Conservation (phyloP, 2,888 invertebrate species). For the Ypsolopha sequella region DNA sequence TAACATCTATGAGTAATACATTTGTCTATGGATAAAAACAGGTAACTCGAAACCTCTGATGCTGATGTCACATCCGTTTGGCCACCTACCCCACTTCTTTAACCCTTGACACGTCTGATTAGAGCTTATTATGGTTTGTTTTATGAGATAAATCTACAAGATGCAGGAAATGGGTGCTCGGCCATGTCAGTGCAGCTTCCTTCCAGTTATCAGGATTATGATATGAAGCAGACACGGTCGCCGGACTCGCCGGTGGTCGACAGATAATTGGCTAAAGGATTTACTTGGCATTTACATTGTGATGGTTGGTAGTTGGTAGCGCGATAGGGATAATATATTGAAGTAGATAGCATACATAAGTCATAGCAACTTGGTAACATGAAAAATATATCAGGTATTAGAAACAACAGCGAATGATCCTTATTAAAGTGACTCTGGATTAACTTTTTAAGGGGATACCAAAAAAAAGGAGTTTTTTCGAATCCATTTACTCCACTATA, state of each 20-base stretch:
- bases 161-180: constrained; percentile 42
- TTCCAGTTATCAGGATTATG: constrained; percentile 49
- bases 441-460: no score
- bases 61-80: not conserved
- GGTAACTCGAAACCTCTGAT: not conserved
- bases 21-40: not conserved
- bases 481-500: no score
- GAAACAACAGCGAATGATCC: no score
- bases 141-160: not conserved
- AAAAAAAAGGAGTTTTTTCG: no score
- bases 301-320: no score
- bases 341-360: no score
- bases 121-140: not conserved
- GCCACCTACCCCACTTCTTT: not conserved
- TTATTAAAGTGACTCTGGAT: no score
- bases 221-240: constrained; percentile 43
- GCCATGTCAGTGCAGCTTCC: constrained; percentile 28
- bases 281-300: constrained; percentile 18
- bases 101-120: not conserved
- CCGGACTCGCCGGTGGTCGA: constrained; percentile 41
- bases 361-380: no score
- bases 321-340: no score
- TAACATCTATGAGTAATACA: not conserved
- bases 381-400: no score
- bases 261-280: constrained; percentile 21